A percentile compares a stretch with the other conserved stretches of the same genome.
These are phyloP conservation scores for Tenualosa thibaudeaui DNA, from an alignment of 2,797 vertebrate genomes.

Conservation along the genomic window DNA sequence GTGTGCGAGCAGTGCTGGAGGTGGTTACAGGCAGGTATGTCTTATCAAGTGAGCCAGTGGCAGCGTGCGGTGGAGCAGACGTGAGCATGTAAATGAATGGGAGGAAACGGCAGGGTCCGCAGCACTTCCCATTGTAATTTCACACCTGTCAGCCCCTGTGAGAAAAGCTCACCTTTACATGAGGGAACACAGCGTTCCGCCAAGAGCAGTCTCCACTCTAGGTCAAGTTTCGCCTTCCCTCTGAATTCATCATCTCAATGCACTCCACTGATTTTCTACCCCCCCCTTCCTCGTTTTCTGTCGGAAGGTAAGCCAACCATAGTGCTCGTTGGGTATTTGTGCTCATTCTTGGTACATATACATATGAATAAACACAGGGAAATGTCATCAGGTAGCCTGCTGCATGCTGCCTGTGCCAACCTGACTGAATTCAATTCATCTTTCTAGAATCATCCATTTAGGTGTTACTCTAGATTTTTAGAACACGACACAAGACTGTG, in stretches of 20 bases:
- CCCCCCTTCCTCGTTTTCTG: neutral
- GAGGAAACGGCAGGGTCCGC: constrained; percentile 72
- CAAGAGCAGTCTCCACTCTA: constrained; percentile 53
- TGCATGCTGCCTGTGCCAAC: neutral
- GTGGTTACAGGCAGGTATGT: constrained; percentile 22
- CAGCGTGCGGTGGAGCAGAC: constrained; percentile 30
- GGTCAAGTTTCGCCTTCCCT: constrained; percentile 25
- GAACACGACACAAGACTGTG: neutral
- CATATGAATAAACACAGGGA: neutral
- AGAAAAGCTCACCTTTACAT: constrained; percentile 77
- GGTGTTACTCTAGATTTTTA: neutral
- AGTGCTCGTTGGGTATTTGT: neutral
- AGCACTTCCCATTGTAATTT: constrained; percentile 76
- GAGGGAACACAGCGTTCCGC: constrained; percentile 63
- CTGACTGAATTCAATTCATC: neutral
- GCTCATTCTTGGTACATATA: neutral
- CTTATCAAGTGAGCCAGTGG: constrained; percentile 31
- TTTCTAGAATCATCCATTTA: neutral
- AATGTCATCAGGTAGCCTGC: neutral
- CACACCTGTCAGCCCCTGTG: constrained; percentile 78
- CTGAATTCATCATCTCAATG: constrained; percentile 21
- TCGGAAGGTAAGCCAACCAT: neutral
- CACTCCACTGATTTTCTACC: constrained; percentile 17
- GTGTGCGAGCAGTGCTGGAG: neutral
- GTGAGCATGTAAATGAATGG: constrained; percentile 72